phyloP scores from a whole-genome alignment of 2,888 invertebrate genomes.

The Caenorhabditis imperialis region DNA sequence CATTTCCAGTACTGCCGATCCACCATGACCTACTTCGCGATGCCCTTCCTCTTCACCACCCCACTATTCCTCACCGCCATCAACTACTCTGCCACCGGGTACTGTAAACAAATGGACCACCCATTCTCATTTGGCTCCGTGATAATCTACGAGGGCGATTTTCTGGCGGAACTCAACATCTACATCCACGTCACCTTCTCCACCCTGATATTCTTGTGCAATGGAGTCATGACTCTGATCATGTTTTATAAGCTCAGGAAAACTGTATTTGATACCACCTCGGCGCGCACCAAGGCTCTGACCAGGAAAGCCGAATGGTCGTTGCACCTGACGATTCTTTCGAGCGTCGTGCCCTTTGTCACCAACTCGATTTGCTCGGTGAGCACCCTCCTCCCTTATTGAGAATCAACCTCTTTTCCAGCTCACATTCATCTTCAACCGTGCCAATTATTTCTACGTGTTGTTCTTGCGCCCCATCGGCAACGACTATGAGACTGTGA shows the following conservation, averaged over 20 bases:
- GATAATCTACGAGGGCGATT: conserved; percentile 21
- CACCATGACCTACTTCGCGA: conserved; percentile 23
- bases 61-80: conserved; percentile 23
- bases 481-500: conserved; percentile 36
- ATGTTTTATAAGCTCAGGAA: conserved; percentile 37
- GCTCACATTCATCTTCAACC: conserved; percentile 12
- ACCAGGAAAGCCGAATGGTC: conserved; percentile 30
- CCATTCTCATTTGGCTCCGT: conserved; percentile 44
- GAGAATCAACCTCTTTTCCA: conserved; percentile 8
- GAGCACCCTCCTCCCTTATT: not conserved
- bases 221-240: conserved; percentile 12
- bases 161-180: conserved; percentile 2
- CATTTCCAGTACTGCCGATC: conserved; percentile 33
- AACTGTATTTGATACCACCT: conserved; percentile 13
- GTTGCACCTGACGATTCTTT: conserved; percentile 24
- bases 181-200: conserved; percentile 23
- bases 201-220: conserved; percentile 1
- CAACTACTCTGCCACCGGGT: conserved; percentile 15
- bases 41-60: conserved; percentile 34
- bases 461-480: conserved; percentile 41
- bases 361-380: conserved; percentile 44
- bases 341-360: conserved; percentile 42
- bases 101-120: conserved; percentile 29
- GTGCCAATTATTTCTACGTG: conserved; percentile 12
- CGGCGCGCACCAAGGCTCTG: conserved; percentile 20